Evolutionary conservation across 2,888 invertebrate species (phyloP), one percentile per base, ranked within the genome.

Genomic region (Rhorus exstirpatorius): DNA sequence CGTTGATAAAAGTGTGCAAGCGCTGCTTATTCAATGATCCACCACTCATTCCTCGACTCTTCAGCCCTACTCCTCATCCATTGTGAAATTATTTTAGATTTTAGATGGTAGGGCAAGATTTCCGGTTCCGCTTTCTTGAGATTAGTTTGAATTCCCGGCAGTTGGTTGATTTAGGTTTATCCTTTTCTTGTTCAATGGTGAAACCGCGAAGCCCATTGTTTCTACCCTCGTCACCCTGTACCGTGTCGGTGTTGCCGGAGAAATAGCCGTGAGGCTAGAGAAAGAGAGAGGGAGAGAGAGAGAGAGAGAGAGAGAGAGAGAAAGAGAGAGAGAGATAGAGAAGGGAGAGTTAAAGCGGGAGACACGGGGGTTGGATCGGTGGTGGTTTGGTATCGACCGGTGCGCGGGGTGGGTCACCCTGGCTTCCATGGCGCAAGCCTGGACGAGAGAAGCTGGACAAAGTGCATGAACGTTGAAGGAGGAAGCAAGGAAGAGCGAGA

Each of bases 381-480:
- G 89, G 87, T 89, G 89, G 88, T 88, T 84, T 88, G 88, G 88
- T 92, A 92, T 92, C 92, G 92, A 91, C 91, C 92, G 68, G 46
- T 65, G 74, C 63, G 78, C 92, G 88, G 88, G 92, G 91, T 91
- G 91, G 91, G 88, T 90, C 88, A 84, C 82, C 87, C 85, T 89
- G 86, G 87, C 87, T 88, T 89, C 90, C 81, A 90, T 87, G 86
- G 91, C 91, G 91, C 91, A 92, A 86, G 93, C 90, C 90, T 91
- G 92, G 87, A 91, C 91, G 90, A 89, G 87, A 86, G 84, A 74
- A 79, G 84, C 81, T 61, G 77, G 84, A 61, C 67, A 51, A 81
- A 76, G 65, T 74, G 58, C 78, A 31, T 70, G 74, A 46, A 41
- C 46, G 68, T 63, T 51, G 70, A 80, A 44, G 38, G 41, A 65